phyloP scores from a whole-genome alignment of 2,888 invertebrate genomes.

The Leptothorax acervorum region DNA sequence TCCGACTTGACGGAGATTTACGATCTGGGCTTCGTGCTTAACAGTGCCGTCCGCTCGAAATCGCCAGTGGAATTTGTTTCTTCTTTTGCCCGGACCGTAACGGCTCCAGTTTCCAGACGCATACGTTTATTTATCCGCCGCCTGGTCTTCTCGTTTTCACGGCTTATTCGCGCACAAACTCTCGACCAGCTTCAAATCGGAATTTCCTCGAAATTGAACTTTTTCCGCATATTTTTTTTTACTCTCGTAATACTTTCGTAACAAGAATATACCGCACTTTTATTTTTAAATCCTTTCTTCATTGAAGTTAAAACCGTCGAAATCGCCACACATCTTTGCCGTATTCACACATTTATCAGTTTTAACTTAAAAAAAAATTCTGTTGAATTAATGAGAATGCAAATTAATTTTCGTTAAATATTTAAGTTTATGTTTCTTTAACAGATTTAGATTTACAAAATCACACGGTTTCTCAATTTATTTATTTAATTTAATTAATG shows the following conservation, averaged over 20 bases:
- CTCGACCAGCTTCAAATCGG: neutral
- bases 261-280: neutral
- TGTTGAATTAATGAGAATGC: neutral
- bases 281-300: neutral
- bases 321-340: neutral
- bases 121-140: slow-evolving; percentile 64
- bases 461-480: neutral
- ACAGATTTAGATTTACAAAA: neutral
- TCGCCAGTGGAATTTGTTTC: slow-evolving; percentile 57
- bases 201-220: slow-evolving; percentile 14
- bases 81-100: slow-evolving; percentile 46
- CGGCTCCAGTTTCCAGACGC: slow-evolving; percentile 58
- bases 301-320: neutral
- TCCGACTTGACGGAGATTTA: slow-evolving; percentile 67
- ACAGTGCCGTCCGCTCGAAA: slow-evolving; percentile 6
- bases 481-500: neutral
- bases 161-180: slow-evolving; percentile 17
- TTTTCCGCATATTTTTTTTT: neutral
- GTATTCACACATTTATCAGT: neutral
- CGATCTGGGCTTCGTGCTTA: slow-evolving; percentile 32
- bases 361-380: neutral
- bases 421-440: neutral
- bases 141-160: slow-evolving; percentile 53
- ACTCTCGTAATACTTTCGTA: slow-evolving; percentile 36
- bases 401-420: neutral